phyloP scores from a whole-genome alignment of 2,113 vertebrate species.

The Xiphias gladius region DNA sequence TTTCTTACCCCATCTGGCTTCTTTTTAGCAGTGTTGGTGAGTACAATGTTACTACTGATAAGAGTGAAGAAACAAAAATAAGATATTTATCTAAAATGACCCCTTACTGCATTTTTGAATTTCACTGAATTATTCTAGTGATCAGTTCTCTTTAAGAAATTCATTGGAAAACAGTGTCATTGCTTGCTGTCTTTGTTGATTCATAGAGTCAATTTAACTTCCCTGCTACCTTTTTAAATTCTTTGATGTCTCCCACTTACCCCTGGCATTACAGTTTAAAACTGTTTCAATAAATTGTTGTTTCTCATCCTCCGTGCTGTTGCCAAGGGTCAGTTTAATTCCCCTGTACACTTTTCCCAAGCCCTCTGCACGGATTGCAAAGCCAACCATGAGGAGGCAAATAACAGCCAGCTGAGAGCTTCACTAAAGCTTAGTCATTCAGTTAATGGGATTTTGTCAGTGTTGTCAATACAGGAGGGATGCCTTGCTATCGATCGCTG shows the following conservation, averaged over 20 bases:
- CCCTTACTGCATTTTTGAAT: not conserved
- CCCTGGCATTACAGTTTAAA: constrained; percentile 1
- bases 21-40: not conserved
- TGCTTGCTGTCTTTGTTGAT: constrained; percentile 14
- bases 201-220: constrained; percentile 31
- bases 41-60: not conserved
- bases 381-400: constrained; percentile 40
- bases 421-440: constrained; percentile 59
- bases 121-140: not conserved
- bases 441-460: constrained; percentile 70
- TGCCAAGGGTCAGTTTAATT: constrained; percentile 58
- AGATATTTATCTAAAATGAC: not conserved
- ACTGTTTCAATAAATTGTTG: constrained; percentile 29
- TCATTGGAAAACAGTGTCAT: not conserved
- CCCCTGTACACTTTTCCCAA: constrained; percentile 29
- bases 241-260: constrained; percentile 19
- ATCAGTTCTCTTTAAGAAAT: not conserved
- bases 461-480: constrained; percentile 53
- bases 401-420: constrained; percentile 52
- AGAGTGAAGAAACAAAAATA: not conserved
- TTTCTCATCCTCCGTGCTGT: constrained; percentile 24
- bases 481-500: constrained; percentile 65
- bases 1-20: not conserved
- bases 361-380: constrained; percentile 15
- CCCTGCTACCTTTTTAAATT: constrained; percentile 1